Conservation (phyloP, 2,797 vertebrate genomes). For the Sebastiscus albofasciatus region DNA sequence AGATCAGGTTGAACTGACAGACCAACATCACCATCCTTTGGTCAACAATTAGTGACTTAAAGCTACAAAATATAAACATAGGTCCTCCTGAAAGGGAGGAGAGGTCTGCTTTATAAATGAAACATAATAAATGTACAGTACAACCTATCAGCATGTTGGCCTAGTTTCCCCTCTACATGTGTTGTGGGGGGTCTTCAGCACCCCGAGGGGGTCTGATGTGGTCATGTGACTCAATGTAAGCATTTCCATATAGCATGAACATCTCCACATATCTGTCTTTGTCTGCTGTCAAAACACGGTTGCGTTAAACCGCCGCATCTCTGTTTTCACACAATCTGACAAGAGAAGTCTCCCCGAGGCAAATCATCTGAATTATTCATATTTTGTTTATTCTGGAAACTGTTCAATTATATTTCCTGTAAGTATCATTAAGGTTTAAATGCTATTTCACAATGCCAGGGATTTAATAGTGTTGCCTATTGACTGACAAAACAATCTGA, state of each 20-base stretch:
- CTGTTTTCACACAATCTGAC: not conserved
- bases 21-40: not conserved
- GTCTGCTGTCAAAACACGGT: slow-evolving; percentile 28
- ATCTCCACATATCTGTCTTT: slow-evolving; percentile 7
- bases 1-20: not conserved
- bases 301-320: not conserved
- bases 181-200: slow-evolving; percentile 24
- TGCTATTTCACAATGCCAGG: not conserved
- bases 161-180: slow-evolving; percentile 35
- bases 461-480: not conserved
- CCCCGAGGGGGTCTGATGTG: slow-evolving; percentile 27
- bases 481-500: not conserved
- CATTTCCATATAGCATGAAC: slow-evolving; percentile 11
- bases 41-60: not conserved
- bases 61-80: not conserved
- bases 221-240: slow-evolving; percentile 33
- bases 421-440: not conserved
- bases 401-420: not conserved
- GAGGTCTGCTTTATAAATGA: not conserved
- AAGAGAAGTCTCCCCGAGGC: no score
- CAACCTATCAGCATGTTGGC: slow-evolving; percentile 16
- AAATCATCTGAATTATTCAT: not conserved
- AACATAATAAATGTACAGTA: not conserved
- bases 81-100: not conserved
- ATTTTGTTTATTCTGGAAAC: not conserved